Evolutionary conservation across 1,140 invertebrate species (phyloP), one percentile per base, ranked within the genome.

Genomic region (Trypoxylus dichotomus): DNA sequence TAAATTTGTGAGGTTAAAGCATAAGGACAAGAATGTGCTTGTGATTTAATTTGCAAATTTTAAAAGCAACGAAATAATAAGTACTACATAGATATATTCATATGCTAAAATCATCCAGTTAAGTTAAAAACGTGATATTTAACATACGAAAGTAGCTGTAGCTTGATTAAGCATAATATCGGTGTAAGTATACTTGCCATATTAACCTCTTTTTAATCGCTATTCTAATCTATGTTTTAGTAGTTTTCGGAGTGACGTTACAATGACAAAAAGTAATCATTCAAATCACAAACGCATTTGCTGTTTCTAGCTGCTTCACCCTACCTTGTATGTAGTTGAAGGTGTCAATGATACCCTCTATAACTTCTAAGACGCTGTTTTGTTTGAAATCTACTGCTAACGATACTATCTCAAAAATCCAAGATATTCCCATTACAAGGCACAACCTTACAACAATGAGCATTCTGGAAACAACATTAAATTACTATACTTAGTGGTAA

Each of bases 381-480:
- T 24, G n/a, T 19, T 63, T 63, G 19, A 63, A 24, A 63, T 27
- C 19, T 63, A 63, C 25, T 63, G 60, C 10, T 25, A 63, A 19
- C 11, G 60, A 63, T 63, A 63, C 24, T 25, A 63, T 27, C 19
- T 63, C 60, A 19, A 63, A 63, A 21, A 63, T 63, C 60, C 60
- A 63, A 5, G 60, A 63, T 19, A 63, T 24, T 19, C 60, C 60
- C 60, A 63, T 63, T 3, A 63, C 60, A 5, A 63, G 19, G 24
- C 13, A 63, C 10, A 63, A 6, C 19, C 24, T 63, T 19, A 63
- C 8, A 19, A 63, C 21, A 15, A 63, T 63, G 24, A 63, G 21
- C 1, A 63, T 63, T 27, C 60, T 63, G 60, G 24, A 63, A 63
- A 63, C n/a, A 13, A 63, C n/a, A 58, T 58, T 58, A 63, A 63